A percentile compares a stretch with the other conserved stretches of the same genome.
Conservation (phyloP, 2,113 vertebrate species). For the Notothenia coriiceps region DNA sequence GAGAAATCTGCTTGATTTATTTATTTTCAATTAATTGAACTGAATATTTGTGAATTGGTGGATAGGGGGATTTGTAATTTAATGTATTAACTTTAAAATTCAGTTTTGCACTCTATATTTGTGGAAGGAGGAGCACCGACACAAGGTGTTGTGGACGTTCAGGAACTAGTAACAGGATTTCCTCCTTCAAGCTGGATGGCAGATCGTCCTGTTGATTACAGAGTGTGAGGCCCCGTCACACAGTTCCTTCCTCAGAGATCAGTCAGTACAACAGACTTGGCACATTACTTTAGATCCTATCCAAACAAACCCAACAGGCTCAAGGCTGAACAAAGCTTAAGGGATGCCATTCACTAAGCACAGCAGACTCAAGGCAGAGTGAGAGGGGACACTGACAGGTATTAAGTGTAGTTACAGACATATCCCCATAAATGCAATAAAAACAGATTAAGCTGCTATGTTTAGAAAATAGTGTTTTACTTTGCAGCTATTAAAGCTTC, state of each 20-base stretch:
- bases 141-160: background rate
- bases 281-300: background rate
- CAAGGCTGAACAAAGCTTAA: background rate
- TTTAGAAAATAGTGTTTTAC: background rate
- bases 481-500: background rate
- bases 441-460: background rate
- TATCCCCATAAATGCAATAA: background rate
- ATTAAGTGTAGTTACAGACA: constrained; percentile 5
- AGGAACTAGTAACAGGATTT: background rate
- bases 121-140: background rate
- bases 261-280: background rate
- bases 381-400: background rate
- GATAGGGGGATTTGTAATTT: background rate
- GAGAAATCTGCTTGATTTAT: background rate
- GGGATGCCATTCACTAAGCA: background rate
- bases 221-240: background rate
- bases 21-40: background rate
- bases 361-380: background rate
- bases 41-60: background rate
- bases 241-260: background rate
- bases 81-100: background rate
- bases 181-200: background rate
- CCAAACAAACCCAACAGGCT: constrained; percentile 9
- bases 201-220: background rate
- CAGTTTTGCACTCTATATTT: background rate